Base-by-base conservation (phyloP, 2,113 vertebrate genomes). In the Leuciscus idus region DNA sequence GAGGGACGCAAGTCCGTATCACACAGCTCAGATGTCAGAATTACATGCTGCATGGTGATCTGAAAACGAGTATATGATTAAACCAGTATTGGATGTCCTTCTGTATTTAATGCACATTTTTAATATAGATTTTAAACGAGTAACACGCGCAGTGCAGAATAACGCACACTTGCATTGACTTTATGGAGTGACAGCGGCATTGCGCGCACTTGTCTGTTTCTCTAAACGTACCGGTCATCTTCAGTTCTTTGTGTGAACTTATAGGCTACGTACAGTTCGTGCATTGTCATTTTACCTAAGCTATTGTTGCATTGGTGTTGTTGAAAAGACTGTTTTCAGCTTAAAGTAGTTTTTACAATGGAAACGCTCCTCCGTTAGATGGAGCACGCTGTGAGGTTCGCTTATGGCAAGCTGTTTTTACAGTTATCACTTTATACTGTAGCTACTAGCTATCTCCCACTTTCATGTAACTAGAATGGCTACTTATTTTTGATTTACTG, bases 391-490 rank as follows among this genome's bases (percentile, higher is more conserved):
- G 33, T 43, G 39, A 33, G 62, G 36, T 33, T 68, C 9, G 28
- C 62, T 13, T 33, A 77, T 77, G 74, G 74, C 74, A 77, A 77
- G 74, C 74, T 30, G 74, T 11, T 1, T 77, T 74, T 7, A 74
- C 12, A 26, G 48, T 26, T 48, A 15, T 74, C 23, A 23, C 39
- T 26, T 30, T 74, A 46, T n/a, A 2, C 43, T 43, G 19, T 36
- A 70, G 19, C 55, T 57, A 57, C 55, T 57, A 57, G 68, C 48
- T 30, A n/a, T 13, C 46, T 30, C 28, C 13, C 4, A 72, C 33
- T 5, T 21, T 33, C 7, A 23, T 70, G 7, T 21, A 21, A 36
- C 21, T 23, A 23, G 68, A 10, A 57, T 6, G 55, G 19, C 55
- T 21, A 23, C 33, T 36, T 70, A 21, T 70, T 70, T 21, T 36